phyloP scores from a whole-genome alignment of 2,797 vertebrate genomes.

The Alauda arvensis region DNA sequence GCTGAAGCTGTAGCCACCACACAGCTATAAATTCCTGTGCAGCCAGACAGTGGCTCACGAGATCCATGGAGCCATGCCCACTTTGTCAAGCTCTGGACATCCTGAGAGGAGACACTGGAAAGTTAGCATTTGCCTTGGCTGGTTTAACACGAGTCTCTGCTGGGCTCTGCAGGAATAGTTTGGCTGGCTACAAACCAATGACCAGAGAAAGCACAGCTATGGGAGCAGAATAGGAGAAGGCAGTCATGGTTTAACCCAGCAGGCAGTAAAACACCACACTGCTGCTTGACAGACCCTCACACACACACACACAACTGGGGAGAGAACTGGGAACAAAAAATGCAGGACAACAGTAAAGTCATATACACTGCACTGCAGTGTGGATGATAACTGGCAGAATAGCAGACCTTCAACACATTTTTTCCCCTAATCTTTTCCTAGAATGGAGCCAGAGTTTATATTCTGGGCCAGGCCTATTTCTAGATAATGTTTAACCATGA shows the following conservation, averaged over 20 bases:
- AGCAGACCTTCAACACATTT: neutral
- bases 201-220: slow-evolving; percentile 1
- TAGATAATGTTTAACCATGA: neutral
- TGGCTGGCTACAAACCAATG: slow-evolving; percentile 4
- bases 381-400: neutral
- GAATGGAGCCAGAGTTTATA: neutral
- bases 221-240: neutral
- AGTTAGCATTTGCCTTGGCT: neutral
- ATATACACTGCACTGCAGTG: neutral
- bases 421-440: slow-evolving; percentile 11
- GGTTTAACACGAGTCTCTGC: neutral
- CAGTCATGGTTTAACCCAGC: neutral
- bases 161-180: slow-evolving; percentile 17
- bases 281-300: neutral
- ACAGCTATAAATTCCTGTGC: neutral
- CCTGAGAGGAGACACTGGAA: slow-evolving; percentile 14
- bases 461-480: neutral
- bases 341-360: neutral
- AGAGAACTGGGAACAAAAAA: neutral
- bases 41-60: slow-evolving; percentile 11
- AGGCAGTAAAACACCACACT: neutral
- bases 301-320: neutral
- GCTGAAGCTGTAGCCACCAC: neutral
- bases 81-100: slow-evolving; percentile 7
- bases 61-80: slow-evolving; percentile 9